These are phyloP conservation scores for Tipula unca DNA, from an alignment of 2,888 invertebrate species.

Conservation along the genomic window DNA sequence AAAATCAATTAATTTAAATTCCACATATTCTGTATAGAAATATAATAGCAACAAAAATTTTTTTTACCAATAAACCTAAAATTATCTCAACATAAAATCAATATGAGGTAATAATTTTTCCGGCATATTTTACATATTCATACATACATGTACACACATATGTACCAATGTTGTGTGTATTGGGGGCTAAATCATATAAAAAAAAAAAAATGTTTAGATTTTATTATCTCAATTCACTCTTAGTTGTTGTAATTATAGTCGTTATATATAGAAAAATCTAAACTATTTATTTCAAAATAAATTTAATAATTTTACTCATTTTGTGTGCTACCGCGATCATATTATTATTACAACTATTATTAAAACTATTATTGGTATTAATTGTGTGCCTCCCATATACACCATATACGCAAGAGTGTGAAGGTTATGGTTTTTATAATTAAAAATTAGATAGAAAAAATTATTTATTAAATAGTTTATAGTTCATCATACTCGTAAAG, in stretches of 20 bases:
- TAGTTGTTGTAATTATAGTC: not conserved
- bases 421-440: not conserved
- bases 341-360: not conserved
- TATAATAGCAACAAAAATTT: not conserved
- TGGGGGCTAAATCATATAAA: not conserved
- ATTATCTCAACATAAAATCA: conserved; percentile 14
- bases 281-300: not conserved
- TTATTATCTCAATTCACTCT: not conserved
- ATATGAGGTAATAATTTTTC: not conserved
- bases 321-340: not conserved
- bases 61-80: not conserved
- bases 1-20: conserved; percentile 14
- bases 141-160: not conserved
- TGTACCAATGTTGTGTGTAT: not conserved
- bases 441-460: not conserved
- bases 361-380: not conserved
- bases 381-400: not conserved
- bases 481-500: not conserved
- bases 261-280: not conserved
- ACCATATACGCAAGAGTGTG: not conserved
- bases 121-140: not conserved
- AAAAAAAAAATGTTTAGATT: not conserved
- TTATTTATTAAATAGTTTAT: not conserved
- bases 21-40: not conserved
- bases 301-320: conserved; percentile 8